Percentiles rank a stretch among this genome's conserved stretches.
These are phyloP conservation scores for Propsilocerus akamusi DNA, from an alignment of 1,140 invertebrate genomes.

Conservation along the genomic window DNA sequence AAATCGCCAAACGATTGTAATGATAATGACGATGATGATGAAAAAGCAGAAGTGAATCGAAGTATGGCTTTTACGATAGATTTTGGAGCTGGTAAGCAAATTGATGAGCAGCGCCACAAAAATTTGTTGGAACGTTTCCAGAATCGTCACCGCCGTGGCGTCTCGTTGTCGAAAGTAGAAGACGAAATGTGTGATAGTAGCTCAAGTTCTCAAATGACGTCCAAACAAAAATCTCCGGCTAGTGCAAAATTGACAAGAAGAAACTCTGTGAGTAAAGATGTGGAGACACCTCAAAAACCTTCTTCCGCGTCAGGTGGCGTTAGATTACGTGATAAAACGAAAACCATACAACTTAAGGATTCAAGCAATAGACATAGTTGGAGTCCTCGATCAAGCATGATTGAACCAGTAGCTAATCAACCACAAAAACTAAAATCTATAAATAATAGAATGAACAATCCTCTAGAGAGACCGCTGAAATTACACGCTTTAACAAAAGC, in stretches of 20 bases:
- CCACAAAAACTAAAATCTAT: background rate
- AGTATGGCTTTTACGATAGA: conserved; percentile 45
- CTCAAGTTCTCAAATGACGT: conserved; percentile 5
- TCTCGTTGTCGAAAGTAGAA: conserved; percentile 42
- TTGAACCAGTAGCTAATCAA: background rate
- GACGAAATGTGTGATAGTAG: conserved; percentile 10
- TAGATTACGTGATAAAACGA: conserved; percentile 14
- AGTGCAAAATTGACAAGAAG: conserved; percentile 25
- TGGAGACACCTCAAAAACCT: background rate
- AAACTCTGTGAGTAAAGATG: background rate
- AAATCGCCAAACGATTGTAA: background rate
- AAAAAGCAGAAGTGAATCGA: conserved; percentile 11
- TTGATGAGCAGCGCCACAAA: conserved; percentile 39
- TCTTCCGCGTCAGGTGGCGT: background rate
- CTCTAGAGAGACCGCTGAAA: background rate
- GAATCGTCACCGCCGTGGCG: conserved; percentile 43
- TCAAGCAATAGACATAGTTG: conserved; percentile 22
- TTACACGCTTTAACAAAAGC: conserved; percentile 2
- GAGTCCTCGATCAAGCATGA: conserved; percentile 18
- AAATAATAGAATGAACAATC: background rate
- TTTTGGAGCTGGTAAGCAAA: conserved; percentile 37
- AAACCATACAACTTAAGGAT: conserved; percentile 16
- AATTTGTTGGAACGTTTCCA: conserved; percentile 48
- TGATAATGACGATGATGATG: conserved; percentile 11
- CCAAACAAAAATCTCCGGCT: conserved; percentile 14